Conservation (phyloP, 1,140 invertebrate species). For the Artemia franciscana region DNA sequence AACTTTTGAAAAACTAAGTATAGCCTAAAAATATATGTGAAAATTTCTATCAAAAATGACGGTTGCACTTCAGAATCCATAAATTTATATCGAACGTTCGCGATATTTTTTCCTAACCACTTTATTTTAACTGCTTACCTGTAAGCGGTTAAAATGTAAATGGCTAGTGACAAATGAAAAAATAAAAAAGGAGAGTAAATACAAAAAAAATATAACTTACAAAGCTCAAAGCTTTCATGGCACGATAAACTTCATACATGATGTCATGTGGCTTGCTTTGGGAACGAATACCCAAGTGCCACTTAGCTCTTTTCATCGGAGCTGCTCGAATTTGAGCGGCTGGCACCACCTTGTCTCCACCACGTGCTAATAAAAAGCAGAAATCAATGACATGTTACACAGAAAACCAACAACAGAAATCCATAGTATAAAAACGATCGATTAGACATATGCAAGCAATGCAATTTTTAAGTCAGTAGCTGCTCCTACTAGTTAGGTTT, state of each 20-base stretch:
- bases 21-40: too few species aligned
- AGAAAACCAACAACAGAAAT: constrained; percentile 1
- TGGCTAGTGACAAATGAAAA: too few species aligned
- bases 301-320: constrained; percentile 80
- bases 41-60: too few species aligned
- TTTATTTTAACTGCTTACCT: too few species aligned
- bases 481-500: too few species aligned
- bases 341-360: constrained; percentile 13
- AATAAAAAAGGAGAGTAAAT: too few species aligned
- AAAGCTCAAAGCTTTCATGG: constrained; percentile 93
- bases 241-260: constrained; percentile 97
- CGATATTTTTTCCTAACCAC: too few species aligned
- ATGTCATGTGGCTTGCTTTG: constrained; percentile 98
- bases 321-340: constrained; percentile 21
- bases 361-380: constrained; percentile 15
- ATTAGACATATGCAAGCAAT: not conserved
- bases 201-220: constrained; percentile 29
- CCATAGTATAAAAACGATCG: not conserved
- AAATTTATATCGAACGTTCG: too few species aligned
- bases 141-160: too few species aligned
- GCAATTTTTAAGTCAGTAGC: constrained; percentile 1
- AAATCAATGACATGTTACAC: constrained; percentile 18
- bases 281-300: constrained; percentile 92
- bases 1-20: too few species aligned
- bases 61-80: too few species aligned